Percentiles rank a stretch among this genome's conserved stretches.
Conservation (phyloP, 1,140 invertebrate species). For the Teleogryllus occipitalis region DNA sequence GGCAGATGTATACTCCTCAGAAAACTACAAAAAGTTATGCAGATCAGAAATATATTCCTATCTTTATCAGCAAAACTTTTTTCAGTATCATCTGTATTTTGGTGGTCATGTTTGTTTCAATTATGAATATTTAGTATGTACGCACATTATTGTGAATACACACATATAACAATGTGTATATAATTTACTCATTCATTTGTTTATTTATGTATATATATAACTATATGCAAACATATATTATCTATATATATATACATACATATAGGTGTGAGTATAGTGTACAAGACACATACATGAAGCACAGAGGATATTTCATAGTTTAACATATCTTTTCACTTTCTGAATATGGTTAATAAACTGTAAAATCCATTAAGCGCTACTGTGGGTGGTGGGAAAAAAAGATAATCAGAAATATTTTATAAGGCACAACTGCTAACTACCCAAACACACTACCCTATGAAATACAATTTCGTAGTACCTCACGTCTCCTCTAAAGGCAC, state of each 20-base stretch:
- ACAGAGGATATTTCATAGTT: background rate
- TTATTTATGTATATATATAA: background rate
- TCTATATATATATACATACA: background rate
- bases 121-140: background rate
- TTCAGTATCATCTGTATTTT: too few relatives aligned
- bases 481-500: constrained; percentile 14
- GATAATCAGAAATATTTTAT: constrained; percentile 2
- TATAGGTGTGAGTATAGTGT: background rate
- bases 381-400: constrained; percentile 7
- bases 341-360: background rate
- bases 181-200: background rate
- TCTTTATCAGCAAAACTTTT: background rate
- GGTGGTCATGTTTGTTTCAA: too few relatives aligned
- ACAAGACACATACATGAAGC: constrained; percentile 4
- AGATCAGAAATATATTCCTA: background rate
- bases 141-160: background rate
- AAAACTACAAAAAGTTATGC: background rate
- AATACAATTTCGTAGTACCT: constrained; percentile 11
- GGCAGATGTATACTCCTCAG: background rate
- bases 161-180: background rate
- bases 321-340: background rate
- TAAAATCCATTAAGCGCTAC: constrained; percentile 9
- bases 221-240: background rate
- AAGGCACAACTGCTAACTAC: constrained; percentile 16
- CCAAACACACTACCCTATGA: constrained; percentile 14